Evolutionary conservation across 2,888 invertebrate genomes (phyloP), one percentile per base, ranked within the genome.

Genomic region (Drosophila prolongata): DNA sequence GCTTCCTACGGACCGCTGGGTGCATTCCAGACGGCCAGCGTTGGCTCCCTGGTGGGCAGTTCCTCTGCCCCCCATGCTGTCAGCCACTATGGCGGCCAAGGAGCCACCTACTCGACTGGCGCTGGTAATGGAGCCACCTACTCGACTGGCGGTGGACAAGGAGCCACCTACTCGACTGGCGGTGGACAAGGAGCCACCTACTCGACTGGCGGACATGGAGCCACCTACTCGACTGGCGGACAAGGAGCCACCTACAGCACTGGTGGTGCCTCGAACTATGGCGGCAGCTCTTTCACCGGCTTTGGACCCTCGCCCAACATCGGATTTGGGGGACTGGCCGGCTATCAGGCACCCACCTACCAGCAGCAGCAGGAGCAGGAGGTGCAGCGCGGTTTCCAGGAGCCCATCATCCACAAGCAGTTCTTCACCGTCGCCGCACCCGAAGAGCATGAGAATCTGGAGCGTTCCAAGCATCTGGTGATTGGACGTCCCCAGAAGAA

Each of bases 361-460:
- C 76, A 80, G 55, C 77, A 83, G 42, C 72, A 79, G 24, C 74
- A 79, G 16, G 73, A 84, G 59, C 70, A 75, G 62, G 78, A 64
- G 65, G 80, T 77, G 9, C 83, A 80, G 27, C 85, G 76, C 1
- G 82, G 69, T 6, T 82, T 85, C 55, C 89, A 89, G 34, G 80
- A 82, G 5, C 88, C 90, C 1, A 44, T 90, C 14, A 77, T 90
- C 10, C 91, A 89, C 60, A 92, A 92, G 55, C 91, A 92, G 56
- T 91, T 92, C 77, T 90, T 90, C 53, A 79, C 91, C 1, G 83
- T 92, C 53, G 80, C 91, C 35, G 92, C 92, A 0, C 92, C 92
- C 47, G 92, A 91, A 58, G 91, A 91, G 71, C 79, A 84, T 11
- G 91, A 91, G 49, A 81, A 66, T 46, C 75, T 89, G 55, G 82